Evolutionary conservation across 2,888 invertebrate genomes (phyloP).

Genomic region (Minunthozetes semirufus): DNA sequence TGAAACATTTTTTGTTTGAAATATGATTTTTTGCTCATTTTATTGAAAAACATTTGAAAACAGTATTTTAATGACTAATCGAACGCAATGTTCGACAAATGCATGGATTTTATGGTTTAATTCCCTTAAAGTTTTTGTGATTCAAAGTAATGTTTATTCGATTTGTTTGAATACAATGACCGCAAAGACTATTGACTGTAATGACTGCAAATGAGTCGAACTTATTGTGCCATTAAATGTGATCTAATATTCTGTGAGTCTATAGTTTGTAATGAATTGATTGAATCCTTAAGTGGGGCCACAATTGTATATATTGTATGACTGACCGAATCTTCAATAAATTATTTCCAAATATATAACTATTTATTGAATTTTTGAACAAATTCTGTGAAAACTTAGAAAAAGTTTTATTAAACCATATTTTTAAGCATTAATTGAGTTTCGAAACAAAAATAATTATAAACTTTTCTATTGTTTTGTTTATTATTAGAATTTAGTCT

Average conservation of each 20-base stretch:
- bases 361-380: not conserved
- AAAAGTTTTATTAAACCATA: not conserved
- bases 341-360: not conserved
- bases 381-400: not conserved
- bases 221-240: constrained; percentile 17
- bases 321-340: constrained; percentile 15
- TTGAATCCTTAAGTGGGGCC: constrained; percentile 19
- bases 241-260: constrained; percentile 13
- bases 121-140: constrained; percentile 1
- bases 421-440: not conserved
- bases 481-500: not conserved
- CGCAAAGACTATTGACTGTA: not conserved
- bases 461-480: not conserved
- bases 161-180: not conserved
- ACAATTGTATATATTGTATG: constrained; percentile 25
- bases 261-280: constrained; percentile 6
- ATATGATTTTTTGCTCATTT: constrained; percentile 14
- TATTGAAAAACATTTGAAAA: not conserved
- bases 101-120: not conserved
- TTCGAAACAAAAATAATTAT: not conserved
- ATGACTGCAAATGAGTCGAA: not conserved
- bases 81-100: not conserved
- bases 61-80: not conserved
- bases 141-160: not conserved
- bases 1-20: not conserved